A percentile compares a stretch with the other conserved stretches of the same genome.
Conservation (phyloP, 2,888 invertebrate genomes). For the Stomorhina lunata region DNA sequence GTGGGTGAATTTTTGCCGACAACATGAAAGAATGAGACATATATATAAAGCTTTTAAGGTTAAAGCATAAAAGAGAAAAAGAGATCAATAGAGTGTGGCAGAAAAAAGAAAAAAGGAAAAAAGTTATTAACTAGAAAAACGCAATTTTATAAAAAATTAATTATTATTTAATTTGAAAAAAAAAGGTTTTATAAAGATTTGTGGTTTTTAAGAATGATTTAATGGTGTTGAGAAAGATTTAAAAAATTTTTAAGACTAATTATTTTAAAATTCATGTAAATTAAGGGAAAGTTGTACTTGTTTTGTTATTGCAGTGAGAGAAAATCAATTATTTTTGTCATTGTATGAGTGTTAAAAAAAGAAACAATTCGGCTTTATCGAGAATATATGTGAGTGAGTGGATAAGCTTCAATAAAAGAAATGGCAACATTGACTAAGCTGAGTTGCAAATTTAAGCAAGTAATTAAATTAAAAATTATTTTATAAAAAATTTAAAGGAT, state of each 20-base stretch:
- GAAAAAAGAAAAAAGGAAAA: constrained; percentile 40
- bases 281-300: constrained; percentile 57
- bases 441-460: constrained; percentile 36
- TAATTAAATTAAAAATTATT: not conserved
- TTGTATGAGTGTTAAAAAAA: constrained; percentile 29
- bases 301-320: constrained; percentile 60
- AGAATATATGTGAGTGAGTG: not conserved
- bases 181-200: too few relatives aligned
- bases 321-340: constrained; percentile 60
- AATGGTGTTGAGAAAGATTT: too few relatives aligned
- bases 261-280: too few relatives aligned
- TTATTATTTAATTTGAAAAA: too few relatives aligned
- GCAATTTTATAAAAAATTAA: constrained; percentile 29
- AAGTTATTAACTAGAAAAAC: constrained; percentile 27
- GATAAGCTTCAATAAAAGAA: constrained; percentile 36
- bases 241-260: too few relatives aligned
- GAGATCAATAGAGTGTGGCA: constrained; percentile 2
- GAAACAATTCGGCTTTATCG: constrained; percentile 38
- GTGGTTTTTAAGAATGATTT: too few relatives aligned
- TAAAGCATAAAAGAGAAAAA: constrained; percentile 15
- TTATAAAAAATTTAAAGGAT: not conserved
- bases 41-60: not conserved
- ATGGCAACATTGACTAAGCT: constrained; percentile 45
- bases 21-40: constrained; percentile 59
- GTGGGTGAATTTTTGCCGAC: constrained; percentile 64